Evolutionary conservation across 2,888 invertebrate genomes (phyloP).

Genomic region (Catonia carolina): DNA sequence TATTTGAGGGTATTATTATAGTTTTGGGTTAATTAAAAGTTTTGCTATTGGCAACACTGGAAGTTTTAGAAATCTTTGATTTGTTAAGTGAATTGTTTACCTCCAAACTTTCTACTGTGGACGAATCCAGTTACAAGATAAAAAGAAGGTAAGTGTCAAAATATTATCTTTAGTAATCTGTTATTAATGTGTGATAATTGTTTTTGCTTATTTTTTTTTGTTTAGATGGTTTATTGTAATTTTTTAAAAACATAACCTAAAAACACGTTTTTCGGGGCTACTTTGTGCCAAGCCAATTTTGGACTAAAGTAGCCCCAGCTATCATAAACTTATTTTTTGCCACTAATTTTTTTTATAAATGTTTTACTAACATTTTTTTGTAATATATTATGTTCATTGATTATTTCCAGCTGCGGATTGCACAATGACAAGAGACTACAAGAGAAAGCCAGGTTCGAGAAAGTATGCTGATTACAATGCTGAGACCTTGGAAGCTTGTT

Average conservation of each 20-base stretch:
- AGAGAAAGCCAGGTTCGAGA: slow-evolving; percentile 24
- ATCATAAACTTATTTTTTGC: not conserved
- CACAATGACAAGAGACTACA: slow-evolving; percentile 14
- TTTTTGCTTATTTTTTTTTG: not conserved
- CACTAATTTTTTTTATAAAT: slow-evolving; percentile 1
- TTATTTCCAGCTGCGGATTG: slow-evolving; percentile 10
- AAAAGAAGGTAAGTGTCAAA: slow-evolving; percentile 10
- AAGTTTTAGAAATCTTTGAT: not conserved
- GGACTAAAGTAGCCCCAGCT: slow-evolving; percentile 16
- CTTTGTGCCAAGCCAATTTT: slow-evolving; percentile 8
- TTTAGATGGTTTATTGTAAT: not conserved
- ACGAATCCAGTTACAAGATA: not conserved
- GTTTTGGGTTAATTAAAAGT: slow-evolving; percentile 8
- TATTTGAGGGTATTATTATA: not conserved
- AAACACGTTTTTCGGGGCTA: slow-evolving; percentile 11
- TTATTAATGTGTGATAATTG: slow-evolving; percentile 4
- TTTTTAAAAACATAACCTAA: slow-evolving; percentile 2
- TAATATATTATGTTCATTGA: slow-evolving; percentile 7
- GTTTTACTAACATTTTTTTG: slow-evolving; percentile 1
- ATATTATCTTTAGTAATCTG: slow-evolving; percentile 5
- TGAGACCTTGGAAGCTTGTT: slow-evolving; percentile 22
- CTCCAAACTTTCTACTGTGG: slow-evolving; percentile 4
- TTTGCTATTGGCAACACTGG: slow-evolving; percentile 9
- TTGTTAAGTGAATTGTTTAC: not conserved
- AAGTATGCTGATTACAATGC: slow-evolving; percentile 26